Conservation (phyloP, 2,113 vertebrate species). For the Leucopsar rothschildi region DNA sequence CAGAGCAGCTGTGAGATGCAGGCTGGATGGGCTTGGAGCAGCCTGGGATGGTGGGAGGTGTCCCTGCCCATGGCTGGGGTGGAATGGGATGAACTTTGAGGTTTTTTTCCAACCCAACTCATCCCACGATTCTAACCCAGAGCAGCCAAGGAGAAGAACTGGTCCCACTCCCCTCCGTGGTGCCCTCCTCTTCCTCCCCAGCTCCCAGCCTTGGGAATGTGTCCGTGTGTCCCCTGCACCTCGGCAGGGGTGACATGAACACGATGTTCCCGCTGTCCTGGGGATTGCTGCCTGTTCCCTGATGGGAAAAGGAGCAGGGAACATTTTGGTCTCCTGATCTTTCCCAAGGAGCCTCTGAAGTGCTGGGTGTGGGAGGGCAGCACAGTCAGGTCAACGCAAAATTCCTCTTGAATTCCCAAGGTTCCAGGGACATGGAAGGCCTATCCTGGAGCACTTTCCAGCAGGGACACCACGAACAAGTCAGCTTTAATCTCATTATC, state of each 20-base stretch:
- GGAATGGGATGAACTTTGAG: background rate
- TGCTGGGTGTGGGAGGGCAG: background rate
- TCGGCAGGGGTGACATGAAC: background rate
- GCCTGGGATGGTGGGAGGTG: fast-evolving
- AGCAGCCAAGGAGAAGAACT: background rate
- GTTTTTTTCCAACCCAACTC: background rate
- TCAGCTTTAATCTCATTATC: slow-evolving; percentile 41
- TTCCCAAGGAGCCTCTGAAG: background rate
- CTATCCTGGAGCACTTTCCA: slow-evolving; percentile 6
- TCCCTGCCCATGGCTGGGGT: background rate
- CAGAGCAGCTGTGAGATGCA: background rate
- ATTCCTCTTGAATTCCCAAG: background rate
- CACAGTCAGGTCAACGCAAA: background rate
- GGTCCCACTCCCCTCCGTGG: background rate
- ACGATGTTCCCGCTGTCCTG: background rate
- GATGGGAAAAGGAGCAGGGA: background rate
- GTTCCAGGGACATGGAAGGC: background rate
- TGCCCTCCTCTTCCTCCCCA: background rate
- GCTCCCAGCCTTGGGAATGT: background rate
- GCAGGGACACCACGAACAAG: slow-evolving; percentile 6
- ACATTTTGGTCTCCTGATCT: background rate
- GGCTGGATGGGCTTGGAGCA: fast-evolving
- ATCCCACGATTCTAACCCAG: background rate
- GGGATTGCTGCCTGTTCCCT: background rate
- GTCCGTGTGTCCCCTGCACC: background rate